Conservation (phyloP, 2,888 invertebrate species). For the Mesorhabditis spiculigera region DNA sequence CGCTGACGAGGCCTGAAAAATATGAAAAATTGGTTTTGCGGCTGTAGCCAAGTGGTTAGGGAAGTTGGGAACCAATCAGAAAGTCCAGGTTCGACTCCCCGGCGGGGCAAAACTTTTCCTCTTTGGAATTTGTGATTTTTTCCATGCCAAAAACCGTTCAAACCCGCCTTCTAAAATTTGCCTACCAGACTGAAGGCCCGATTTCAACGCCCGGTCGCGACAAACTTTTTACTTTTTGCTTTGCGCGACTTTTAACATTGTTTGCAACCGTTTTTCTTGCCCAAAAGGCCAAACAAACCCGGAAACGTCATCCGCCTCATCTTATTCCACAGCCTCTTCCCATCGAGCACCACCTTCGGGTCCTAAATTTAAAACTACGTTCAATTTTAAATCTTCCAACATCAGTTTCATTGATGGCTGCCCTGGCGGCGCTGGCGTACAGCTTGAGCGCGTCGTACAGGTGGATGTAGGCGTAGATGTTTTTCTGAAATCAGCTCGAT, state of each 20-base stretch:
- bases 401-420: slow-evolving; percentile 32
- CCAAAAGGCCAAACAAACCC: slow-evolving; percentile 22
- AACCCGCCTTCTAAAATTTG: no score
- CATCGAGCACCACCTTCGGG: slow-evolving; percentile 42
- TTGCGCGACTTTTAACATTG: no score
- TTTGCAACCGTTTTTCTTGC: neutral
- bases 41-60: neutral
- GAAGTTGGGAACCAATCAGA: neutral
- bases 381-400: neutral
- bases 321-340: slow-evolving; percentile 47
- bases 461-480: slow-evolving; percentile 55
- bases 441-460: slow-evolving; percentile 53
- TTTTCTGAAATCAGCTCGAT: slow-evolving; percentile 24
- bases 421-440: slow-evolving; percentile 47
- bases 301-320: slow-evolving; percentile 51
- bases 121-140: no score
- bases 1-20: slow-evolving; percentile 38
- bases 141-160: no score
- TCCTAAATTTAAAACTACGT: slow-evolving; percentile 10
- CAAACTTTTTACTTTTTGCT: no score
- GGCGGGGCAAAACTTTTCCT: no score
- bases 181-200: no score
- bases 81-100: no score
- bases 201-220: no score
- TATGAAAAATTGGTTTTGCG: neutral